A percentile compares a stretch with the other conserved stretches of the same genome.
These are phyloP conservation scores for Drosophila prosaltans DNA, from an alignment of 1,140 invertebrate species.

Conservation along the genomic window DNA sequence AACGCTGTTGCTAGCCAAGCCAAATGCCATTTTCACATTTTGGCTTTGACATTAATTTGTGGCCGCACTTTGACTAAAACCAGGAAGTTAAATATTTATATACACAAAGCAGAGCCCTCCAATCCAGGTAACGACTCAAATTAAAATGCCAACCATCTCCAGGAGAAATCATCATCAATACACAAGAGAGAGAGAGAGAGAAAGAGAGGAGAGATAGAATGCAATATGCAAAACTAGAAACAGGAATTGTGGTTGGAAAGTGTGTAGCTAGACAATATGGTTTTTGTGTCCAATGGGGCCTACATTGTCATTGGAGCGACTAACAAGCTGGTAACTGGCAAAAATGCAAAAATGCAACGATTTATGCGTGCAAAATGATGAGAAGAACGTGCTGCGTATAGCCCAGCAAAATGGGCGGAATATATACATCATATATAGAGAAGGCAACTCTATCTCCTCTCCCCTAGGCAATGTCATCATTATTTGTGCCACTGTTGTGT, in stretches of 20 bases:
- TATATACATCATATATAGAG: too few relatives aligned
- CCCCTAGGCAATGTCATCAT: conserved; percentile 64
- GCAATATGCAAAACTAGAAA: conserved; percentile 7
- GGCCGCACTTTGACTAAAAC: conserved; percentile 70
- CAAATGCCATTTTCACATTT: conserved; percentile 76
- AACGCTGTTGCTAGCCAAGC: conserved; percentile 32
- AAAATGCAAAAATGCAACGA: conserved; percentile 39
- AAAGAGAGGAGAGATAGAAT: too few relatives aligned
- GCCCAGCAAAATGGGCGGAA: neutral
- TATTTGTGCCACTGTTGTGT: conserved; percentile 68
- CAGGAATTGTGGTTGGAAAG: neutral
- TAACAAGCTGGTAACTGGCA: conserved; percentile 42
- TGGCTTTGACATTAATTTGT: conserved; percentile 82
- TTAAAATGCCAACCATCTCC: conserved; percentile 12
- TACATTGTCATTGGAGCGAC: conserved; percentile 48
- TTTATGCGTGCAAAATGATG: conserved; percentile 77
- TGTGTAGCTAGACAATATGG: conserved; percentile 2
- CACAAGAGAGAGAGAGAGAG: conserved; percentile 30
- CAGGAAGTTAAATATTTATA: conserved; percentile 62
- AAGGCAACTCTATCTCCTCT: neutral
- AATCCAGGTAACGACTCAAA: neutral
- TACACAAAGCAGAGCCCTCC: conserved; percentile 3
- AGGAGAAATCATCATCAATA: conserved; percentile 53
- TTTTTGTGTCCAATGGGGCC: conserved; percentile 18
- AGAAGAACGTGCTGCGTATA: conserved; percentile 60